phyloP scores from a whole-genome alignment of 1,140 invertebrate genomes.

The Charaxes varanes region DNA sequence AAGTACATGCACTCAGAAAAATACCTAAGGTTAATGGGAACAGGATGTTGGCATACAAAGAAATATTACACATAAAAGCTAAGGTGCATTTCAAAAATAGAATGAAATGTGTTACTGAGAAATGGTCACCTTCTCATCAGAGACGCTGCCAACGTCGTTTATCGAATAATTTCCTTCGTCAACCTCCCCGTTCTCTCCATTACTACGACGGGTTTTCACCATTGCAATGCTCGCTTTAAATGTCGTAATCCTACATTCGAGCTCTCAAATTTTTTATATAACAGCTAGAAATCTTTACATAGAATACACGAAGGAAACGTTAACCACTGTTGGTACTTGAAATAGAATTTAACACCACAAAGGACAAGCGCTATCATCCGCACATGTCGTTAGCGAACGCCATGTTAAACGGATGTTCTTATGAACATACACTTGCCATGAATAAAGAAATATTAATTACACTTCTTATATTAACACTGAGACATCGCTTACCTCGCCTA shows the following conservation, averaged over 20 bases:
- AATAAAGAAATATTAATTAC: conserved; percentile 38
- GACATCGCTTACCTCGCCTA: conserved; percentile 37
- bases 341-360: conserved; percentile 49
- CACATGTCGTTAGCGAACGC: conserved; percentile 66
- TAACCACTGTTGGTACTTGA: conserved; percentile 29
- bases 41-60: conserved; percentile 50
- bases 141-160: conserved; percentile 66
- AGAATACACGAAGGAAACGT: conserved; percentile 33
- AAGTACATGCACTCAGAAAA: conserved; percentile 18
- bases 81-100: conserved; percentile 26
- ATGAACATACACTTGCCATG: conserved; percentile 33
- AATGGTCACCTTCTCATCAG: conserved; percentile 69
- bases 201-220: conserved; percentile 74
- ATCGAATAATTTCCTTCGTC: conserved; percentile 66
- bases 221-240: conserved; percentile 47
- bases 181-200: conserved; percentile 70
- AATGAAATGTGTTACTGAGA: conserved; percentile 36
- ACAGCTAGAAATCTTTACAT: conserved; percentile 33
- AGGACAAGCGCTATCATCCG: conserved; percentile 56
- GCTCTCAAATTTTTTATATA: conserved; percentile 45
- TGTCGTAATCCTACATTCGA: conserved; percentile 48
- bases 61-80: conserved; percentile 35
- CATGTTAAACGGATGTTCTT: conserved; percentile 56
- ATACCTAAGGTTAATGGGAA: conserved; percentile 35
- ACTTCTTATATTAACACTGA: conserved; percentile 32